Conservation (phyloP, 2,888 invertebrate species). For the Capitulum mitella region DNA sequence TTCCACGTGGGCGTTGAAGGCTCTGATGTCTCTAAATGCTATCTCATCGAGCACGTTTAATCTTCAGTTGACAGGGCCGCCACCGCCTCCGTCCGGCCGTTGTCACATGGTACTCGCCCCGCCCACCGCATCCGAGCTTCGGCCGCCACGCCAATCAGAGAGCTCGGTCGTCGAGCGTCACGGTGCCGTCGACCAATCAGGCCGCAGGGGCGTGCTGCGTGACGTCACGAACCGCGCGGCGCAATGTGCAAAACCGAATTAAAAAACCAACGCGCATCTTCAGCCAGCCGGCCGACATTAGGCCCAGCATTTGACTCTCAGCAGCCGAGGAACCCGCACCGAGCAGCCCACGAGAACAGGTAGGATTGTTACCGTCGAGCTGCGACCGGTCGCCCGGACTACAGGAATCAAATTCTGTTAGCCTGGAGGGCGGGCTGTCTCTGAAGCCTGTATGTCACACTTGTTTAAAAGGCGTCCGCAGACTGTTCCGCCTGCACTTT, state of each 20-base stretch:
- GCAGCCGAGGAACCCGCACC: background rate
- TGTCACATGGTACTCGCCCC: background rate
- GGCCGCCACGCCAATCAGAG: background rate
- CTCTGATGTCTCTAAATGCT: no score
- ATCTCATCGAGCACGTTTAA: no score
- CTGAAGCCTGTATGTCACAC: no score
- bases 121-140: background rate
- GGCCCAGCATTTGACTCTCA: background rate
- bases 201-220: background rate
- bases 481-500: no score
- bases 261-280: background rate
- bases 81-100: background rate
- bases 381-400: background rate
- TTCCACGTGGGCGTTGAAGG: no score
- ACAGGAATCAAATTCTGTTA: no score
- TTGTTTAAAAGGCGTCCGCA: no score
- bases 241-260: conserved; percentile 9
- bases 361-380: background rate
- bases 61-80: no score
- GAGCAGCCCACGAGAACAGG: background rate
- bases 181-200: background rate
- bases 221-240: background rate
- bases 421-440: no score
- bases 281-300: background rate
- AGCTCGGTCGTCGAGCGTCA: background rate